Evolutionary conservation across 1,140 invertebrate species (phyloP).

Genomic region (Drosophila malerkotliana): DNA sequence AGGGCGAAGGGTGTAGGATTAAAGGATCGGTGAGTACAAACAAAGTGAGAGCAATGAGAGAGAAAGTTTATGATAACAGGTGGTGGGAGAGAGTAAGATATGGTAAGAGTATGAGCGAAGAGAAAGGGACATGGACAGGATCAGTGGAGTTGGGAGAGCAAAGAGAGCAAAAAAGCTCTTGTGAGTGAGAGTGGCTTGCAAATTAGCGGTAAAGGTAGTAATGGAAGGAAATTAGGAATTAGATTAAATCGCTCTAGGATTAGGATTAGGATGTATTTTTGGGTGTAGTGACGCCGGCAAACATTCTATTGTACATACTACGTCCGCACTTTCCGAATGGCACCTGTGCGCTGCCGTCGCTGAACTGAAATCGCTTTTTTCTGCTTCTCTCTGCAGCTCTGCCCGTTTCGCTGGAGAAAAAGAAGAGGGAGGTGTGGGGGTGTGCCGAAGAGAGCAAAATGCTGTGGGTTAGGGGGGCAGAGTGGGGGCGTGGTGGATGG

Average conservation of each 20-base stretch:
- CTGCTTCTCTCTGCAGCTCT: constrained; percentile 48
- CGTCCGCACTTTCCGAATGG: constrained; percentile 77
- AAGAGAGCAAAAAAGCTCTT: background rate
- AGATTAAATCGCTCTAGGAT: background rate
- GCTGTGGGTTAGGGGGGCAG: background rate
- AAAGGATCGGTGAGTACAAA: background rate
- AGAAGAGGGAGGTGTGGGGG: background rate
- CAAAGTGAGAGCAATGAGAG: background rate
- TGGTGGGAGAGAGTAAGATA: background rate
- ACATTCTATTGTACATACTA: constrained; percentile 24
- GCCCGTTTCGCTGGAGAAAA: constrained; percentile 17
- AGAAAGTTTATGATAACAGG: background rate
- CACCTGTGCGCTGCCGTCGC: constrained; percentile 75
- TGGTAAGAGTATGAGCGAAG: background rate
- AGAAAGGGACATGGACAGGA: background rate
- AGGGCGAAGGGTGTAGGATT: no score
- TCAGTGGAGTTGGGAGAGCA: background rate
- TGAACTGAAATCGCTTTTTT: constrained; percentile 62
- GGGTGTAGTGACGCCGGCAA: constrained; percentile 18
- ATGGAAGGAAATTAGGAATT: background rate
- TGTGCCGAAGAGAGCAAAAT: background rate
- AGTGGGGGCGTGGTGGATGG: background rate
- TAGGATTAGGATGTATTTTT: background rate
- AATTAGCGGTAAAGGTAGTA: background rate
- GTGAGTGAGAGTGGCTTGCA: background rate